Percentiles rank a stretch among this genome's conserved stretches.
Conservation (phyloP, 1,140 invertebrate species). For the Bombus superbus region DNA sequence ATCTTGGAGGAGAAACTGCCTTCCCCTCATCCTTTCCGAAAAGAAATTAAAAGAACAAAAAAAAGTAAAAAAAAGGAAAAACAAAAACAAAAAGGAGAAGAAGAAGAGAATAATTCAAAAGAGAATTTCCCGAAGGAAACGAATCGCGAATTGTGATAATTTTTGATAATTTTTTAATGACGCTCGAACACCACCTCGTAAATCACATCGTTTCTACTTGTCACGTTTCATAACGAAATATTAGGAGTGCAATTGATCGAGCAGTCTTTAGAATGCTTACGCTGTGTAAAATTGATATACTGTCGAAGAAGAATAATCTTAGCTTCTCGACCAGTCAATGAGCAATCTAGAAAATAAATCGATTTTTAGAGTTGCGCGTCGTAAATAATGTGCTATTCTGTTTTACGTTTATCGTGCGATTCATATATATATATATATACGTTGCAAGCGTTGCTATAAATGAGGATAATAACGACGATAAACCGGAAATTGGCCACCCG, state of each 20-base stretch:
- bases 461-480: background rate
- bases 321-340: constrained; percentile 5
- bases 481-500: background rate
- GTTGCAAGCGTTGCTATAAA: constrained; percentile 2
- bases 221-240: background rate
- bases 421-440: background rate
- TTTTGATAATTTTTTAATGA: constrained; percentile 52
- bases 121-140: constrained; percentile 24
- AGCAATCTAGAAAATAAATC: constrained; percentile 41
- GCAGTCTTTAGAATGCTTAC: background rate
- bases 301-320: background rate
- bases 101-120: constrained; percentile 13
- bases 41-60: background rate
- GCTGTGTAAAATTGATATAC: background rate
- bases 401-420: background rate
- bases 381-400: background rate
- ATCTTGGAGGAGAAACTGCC: constrained; percentile 43
- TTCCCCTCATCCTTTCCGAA: constrained; percentile 6
- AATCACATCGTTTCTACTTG: constrained; percentile 13
- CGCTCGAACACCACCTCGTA: constrained; percentile 7
- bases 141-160: constrained; percentile 51
- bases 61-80: background rate
- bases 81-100: background rate
- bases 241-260: background rate
- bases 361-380: background rate